Conservation (phyloP, 2,888 invertebrate species). For the Agrochola lychnidis region DNA sequence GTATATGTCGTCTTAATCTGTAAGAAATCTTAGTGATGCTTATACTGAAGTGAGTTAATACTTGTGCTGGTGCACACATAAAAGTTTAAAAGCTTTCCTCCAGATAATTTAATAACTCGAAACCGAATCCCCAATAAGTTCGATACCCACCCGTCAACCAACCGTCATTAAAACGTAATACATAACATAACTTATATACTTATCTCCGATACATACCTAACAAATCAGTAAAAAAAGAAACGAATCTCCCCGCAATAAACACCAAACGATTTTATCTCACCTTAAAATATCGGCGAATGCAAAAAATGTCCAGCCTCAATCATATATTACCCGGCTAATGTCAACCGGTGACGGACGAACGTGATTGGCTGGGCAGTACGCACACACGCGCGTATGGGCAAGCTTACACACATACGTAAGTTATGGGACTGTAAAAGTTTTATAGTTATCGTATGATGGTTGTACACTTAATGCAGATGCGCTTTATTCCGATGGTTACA, state of each 20-base stretch:
- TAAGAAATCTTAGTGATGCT: background rate
- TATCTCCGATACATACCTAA: conserved; percentile 57
- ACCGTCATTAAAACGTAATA: conserved; percentile 59
- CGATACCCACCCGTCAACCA: conserved; percentile 51
- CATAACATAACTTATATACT: conserved; percentile 61
- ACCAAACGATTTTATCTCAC: conserved; percentile 81
- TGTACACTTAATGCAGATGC: conserved; percentile 68
- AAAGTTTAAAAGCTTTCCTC: conserved; percentile 25
- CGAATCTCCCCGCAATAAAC: conserved; percentile 78
- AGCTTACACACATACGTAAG: conserved; percentile 66
- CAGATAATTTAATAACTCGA: conserved; percentile 38
- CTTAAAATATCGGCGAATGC: conserved; percentile 84
- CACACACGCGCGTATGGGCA: conserved; percentile 59
- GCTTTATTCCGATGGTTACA: conserved; percentile 61
- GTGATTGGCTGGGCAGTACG: conserved; percentile 77
- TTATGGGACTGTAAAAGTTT: conserved; percentile 84
- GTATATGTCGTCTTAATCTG: no score
- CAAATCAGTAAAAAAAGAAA: conserved; percentile 71
- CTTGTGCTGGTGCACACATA: background rate
- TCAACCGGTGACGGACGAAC: conserved; percentile 74
- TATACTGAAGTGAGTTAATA: background rate
- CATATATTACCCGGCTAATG: conserved; percentile 86
- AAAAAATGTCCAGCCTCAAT: conserved; percentile 81
- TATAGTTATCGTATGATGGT: conserved; percentile 71
- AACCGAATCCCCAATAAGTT: conserved; percentile 52